A percentile compares a stretch with the other conserved stretches of the same genome.
Conservation (phyloP, 2,888 invertebrate genomes). For the Chrysolina americana region DNA sequence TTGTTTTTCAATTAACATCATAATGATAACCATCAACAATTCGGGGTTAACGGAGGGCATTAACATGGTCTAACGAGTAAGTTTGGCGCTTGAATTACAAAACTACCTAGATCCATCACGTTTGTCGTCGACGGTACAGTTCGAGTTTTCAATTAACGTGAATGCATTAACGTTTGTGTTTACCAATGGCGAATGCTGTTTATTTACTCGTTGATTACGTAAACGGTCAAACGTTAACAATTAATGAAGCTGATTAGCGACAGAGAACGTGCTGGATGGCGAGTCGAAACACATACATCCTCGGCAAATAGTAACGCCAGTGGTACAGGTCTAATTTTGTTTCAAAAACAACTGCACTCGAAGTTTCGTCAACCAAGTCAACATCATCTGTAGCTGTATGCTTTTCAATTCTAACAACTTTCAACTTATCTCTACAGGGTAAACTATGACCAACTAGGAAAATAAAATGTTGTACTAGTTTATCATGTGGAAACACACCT, state of each 20-base stretch:
- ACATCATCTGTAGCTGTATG: too few species aligned
- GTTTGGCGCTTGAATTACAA: conserved; percentile 2
- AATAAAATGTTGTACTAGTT: too few species aligned
- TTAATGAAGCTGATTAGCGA: conserved; percentile 23
- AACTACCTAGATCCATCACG: conserved; percentile 15
- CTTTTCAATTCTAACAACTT: too few species aligned
- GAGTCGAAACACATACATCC: background rate
- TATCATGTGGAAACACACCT: too few species aligned
- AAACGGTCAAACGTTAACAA: conserved; percentile 34
- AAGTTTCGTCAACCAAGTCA: too few species aligned
- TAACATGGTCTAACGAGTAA: conserved; percentile 12
- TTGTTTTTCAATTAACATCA: conserved; percentile 32
- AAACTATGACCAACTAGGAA: too few species aligned
- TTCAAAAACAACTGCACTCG: too few species aligned
- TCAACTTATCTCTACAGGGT: too few species aligned
- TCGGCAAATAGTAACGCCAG: background rate
- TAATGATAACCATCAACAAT: conserved; percentile 16
- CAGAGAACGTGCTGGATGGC: background rate
- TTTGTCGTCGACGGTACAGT: conserved; percentile 19
- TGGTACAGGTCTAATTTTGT: too few species aligned
- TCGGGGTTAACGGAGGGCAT: conserved; percentile 28
- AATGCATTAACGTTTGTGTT: conserved; percentile 33
- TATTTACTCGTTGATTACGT: conserved; percentile 40
- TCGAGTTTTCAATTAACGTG: conserved; percentile 39
- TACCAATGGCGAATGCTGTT: conserved; percentile 32